Percentiles rank a stretch among this genome's conserved stretches.
Conservation (phyloP, 2,797 vertebrate species). For the Cygnus olor region DNA sequence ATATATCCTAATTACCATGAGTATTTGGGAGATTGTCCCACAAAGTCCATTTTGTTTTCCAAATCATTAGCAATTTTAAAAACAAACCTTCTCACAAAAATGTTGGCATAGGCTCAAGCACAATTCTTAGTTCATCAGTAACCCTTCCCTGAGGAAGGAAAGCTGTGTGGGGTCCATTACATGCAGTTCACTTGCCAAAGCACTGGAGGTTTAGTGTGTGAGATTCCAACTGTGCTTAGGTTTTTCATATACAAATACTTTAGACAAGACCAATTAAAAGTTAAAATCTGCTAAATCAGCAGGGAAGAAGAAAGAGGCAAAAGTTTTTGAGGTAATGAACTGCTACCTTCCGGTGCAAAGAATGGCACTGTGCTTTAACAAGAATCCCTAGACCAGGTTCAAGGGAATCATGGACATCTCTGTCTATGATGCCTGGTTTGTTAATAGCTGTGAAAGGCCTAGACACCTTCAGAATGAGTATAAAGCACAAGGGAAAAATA, state of each 20-base stretch:
- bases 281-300: background rate
- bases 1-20: background rate
- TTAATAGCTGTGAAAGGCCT: background rate
- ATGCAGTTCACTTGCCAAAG: slow-evolving; percentile 2
- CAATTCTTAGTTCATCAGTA: background rate
- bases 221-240: background rate
- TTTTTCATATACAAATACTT: background rate
- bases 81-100: slow-evolving; percentile 30
- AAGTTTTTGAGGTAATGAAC: background rate
- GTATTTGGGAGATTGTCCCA: slow-evolving; percentile 28
- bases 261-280: background rate
- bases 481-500: background rate
- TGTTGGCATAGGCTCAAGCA: slow-evolving; percentile 48
- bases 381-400: background rate
- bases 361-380: background rate
- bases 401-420: accelerated
- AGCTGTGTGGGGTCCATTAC: background rate
- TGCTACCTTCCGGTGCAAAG: background rate
- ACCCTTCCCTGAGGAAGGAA: background rate
- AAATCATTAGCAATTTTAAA: slow-evolving; percentile 43
- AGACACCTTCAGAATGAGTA: background rate
- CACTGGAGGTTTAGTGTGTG: background rate
- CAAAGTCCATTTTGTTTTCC: slow-evolving; percentile 21
- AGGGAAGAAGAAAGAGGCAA: background rate
- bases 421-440: background rate